Evolutionary conservation across 2,888 invertebrate genomes (phyloP).

Genomic region (Amiota mariae): DNA sequence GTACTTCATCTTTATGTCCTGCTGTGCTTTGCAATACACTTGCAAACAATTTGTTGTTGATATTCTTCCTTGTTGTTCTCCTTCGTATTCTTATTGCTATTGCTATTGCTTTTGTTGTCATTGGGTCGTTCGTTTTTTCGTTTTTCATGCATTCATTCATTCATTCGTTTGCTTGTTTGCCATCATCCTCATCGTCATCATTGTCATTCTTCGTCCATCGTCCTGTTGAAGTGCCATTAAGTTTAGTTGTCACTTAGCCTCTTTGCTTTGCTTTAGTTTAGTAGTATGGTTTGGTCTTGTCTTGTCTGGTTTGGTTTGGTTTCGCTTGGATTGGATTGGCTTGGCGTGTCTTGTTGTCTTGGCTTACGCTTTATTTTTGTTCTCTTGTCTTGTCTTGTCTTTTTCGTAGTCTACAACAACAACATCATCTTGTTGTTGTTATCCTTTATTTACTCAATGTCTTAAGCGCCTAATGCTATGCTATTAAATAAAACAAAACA

Average conservation of each 20-base stretch:
- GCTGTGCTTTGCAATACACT: background rate
- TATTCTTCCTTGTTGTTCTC: conserved; percentile 20
- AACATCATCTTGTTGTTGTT: conserved; percentile 38
- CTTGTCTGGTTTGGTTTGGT: conserved; percentile 5
- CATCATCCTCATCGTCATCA: background rate
- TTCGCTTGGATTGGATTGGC: conserved; percentile 4
- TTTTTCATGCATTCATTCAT: background rate
- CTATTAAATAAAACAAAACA: conserved; percentile 61
- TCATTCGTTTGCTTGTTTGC: conserved; percentile 15
- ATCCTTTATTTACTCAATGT: conserved; percentile 67
- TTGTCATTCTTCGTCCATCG: conserved; percentile 65
- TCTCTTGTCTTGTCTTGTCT: conserved; percentile 35
- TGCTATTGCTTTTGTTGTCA: conserved; percentile 37
- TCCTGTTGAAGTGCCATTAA: conserved; percentile 71
- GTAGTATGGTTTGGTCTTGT: conserved; percentile 52
- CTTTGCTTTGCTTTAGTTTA: conserved; percentile 62
- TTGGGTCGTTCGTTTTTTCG: background rate
- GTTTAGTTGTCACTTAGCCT: conserved; percentile 72
- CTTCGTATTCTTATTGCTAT: conserved; percentile 29
- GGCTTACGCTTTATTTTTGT: conserved; percentile 32
- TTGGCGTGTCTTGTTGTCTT: conserved; percentile 23
- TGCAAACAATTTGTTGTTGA: too few species aligned
- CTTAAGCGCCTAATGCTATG: conserved; percentile 68
- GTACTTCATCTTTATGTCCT: conserved; percentile 55
- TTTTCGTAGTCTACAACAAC: conserved; percentile 46